These are phyloP conservation scores for Auanema freiburgensis DNA, from an alignment of 2,888 invertebrate genomes.

Conservation along the genomic window DNA sequence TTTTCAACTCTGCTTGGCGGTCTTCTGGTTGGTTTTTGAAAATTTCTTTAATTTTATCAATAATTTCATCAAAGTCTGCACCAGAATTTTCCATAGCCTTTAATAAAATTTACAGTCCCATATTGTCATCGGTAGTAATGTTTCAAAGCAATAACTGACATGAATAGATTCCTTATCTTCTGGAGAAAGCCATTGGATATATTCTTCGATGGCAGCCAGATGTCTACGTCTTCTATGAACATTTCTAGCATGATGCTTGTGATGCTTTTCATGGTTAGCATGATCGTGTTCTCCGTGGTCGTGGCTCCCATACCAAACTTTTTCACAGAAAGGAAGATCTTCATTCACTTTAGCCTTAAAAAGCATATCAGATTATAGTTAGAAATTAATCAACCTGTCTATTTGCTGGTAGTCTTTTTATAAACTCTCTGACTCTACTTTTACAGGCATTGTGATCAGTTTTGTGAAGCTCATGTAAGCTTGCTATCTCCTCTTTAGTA, in stretches of 20 bases:
- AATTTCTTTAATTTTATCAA: constrained; percentile 38
- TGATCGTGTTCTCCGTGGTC: constrained; percentile 22
- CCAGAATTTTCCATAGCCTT: constrained; percentile 20
- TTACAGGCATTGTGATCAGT: constrained; percentile 47
- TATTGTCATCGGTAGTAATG: constrained; percentile 11
- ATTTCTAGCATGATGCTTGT: constrained; percentile 21
- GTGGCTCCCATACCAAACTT: constrained; percentile 46
- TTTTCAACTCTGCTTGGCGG: constrained; percentile 28
- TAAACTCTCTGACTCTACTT: constrained; percentile 43
- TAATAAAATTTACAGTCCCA: background rate
- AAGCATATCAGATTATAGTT: too few species aligned
- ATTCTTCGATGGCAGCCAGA: constrained; percentile 35
- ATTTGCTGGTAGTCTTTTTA: constrained; percentile 30
- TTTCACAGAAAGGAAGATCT: constrained; percentile 52
- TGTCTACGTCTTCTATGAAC: constrained; percentile 26
- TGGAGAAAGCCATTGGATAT: constrained; percentile 34
- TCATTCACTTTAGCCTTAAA: constrained; percentile 38
- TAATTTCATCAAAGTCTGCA: constrained; percentile 24
- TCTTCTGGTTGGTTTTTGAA: constrained; percentile 26
- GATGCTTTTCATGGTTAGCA: constrained; percentile 24
- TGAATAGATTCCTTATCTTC: constrained; percentile 26
- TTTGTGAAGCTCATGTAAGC: constrained; percentile 46
- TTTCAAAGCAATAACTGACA: background rate
- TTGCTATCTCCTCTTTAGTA: constrained; percentile 47
- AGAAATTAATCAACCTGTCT: background rate